Percentiles rank a stretch among this genome's conserved stretches.
Conservation (phyloP, 1,140 invertebrate species). For the Drosophila biarmipes region DNA sequence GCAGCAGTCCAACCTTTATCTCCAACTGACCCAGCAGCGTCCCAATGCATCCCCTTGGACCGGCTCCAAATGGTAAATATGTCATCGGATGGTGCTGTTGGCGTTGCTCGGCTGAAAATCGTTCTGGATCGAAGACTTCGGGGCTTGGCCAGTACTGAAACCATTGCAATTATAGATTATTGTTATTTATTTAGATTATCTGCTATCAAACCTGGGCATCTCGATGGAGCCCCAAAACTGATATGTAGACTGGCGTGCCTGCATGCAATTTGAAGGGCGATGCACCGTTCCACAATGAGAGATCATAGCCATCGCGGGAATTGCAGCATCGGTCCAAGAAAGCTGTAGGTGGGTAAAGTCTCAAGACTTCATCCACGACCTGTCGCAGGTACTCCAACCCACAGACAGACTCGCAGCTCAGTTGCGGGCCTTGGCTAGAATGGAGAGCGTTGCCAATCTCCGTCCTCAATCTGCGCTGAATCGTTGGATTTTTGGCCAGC, state of each 20-base stretch:
- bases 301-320: constrained; percentile 56
- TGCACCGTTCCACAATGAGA: constrained; percentile 81
- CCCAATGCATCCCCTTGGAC: constrained; percentile 86
- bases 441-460: constrained; percentile 81
- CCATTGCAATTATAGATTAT: constrained; percentile 54
- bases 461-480: constrained; percentile 84
- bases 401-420: constrained; percentile 84
- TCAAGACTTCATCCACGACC: constrained; percentile 85
- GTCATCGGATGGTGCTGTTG: constrained; percentile 41
- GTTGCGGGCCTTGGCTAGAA: constrained; percentile 46
- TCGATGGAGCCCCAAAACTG: constrained; percentile 70
- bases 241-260: constrained; percentile 73
- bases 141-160: constrained; percentile 83
- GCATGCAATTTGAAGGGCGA: constrained; percentile 35
- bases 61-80: constrained; percentile 84
- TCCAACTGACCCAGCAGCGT: constrained; percentile 88
- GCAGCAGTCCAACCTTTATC: constrained; percentile 87
- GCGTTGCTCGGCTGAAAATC: constrained; percentile 79
- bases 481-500: constrained; percentile 81
- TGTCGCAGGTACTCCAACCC: constrained; percentile 63
- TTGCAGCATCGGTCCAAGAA: constrained; percentile 85
- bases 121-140: constrained; percentile 85
- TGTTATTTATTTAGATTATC: constrained; percentile 54
- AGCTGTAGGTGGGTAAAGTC: constrained; percentile 86
- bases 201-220: constrained; percentile 59